phyloP scores from a whole-genome alignment of 2,797 vertebrate genomes.

The Adrianichthys oophorus region DNA sequence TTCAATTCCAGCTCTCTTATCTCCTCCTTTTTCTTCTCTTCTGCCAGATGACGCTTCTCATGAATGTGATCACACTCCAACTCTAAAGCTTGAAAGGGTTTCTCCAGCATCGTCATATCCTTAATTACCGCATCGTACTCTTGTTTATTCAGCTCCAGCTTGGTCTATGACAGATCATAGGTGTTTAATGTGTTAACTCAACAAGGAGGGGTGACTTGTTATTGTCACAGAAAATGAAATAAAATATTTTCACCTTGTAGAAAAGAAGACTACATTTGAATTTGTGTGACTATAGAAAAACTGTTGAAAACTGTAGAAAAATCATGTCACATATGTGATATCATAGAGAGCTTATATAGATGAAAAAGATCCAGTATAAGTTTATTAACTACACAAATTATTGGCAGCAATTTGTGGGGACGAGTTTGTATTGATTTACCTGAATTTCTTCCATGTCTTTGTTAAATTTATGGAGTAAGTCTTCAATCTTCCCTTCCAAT shows the following conservation, averaged over 20 bases:
- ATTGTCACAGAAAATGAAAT: too few species aligned
- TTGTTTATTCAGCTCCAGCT: slow-evolving; percentile 69
- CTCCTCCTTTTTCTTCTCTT: slow-evolving; percentile 68
- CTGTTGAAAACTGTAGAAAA: too few species aligned
- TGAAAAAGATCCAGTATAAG: neutral
- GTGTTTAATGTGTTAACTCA: neutral
- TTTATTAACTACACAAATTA: neutral
- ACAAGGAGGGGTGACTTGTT: too few species aligned
- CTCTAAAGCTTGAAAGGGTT: slow-evolving; percentile 69
- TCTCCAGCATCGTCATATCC: slow-evolving; percentile 72
- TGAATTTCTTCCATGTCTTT: slow-evolving; percentile 82
- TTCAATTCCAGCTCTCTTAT: slow-evolving; percentile 68
- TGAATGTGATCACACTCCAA: slow-evolving; percentile 79
- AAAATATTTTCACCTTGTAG: too few species aligned
- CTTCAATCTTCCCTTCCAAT: slow-evolving; percentile 80
- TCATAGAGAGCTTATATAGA: neutral
- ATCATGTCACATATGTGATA: too few species aligned
- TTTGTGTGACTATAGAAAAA: too few species aligned
- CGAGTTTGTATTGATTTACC: slow-evolving; percentile 67
- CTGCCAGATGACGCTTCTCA: slow-evolving; percentile 65
- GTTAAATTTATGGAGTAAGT: slow-evolving; percentile 86
- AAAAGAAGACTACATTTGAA: too few species aligned
- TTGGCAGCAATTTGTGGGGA: neutral
- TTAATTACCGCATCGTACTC: slow-evolving; percentile 69
- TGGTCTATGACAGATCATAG: slow-evolving; percentile 59